Evolutionary conservation across 2,113 vertebrate genomes (phyloP), one percentile per base, ranked within the genome.

Genomic region (Anarhynchus alexandrinus): DNA sequence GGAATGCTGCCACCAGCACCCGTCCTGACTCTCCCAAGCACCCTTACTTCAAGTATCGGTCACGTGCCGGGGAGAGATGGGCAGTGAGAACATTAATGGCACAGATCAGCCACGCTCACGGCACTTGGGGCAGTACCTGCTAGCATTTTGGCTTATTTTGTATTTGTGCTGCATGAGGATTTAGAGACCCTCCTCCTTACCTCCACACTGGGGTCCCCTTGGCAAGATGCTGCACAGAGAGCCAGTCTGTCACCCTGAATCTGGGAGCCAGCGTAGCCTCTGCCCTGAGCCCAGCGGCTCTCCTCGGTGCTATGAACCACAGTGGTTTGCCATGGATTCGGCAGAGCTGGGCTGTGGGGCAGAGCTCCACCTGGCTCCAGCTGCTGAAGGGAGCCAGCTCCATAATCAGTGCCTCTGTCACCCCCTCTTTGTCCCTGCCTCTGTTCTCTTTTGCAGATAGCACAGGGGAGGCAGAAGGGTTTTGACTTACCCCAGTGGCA

Each of bases 1-100:
- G 92, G 96, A 96, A 97, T 93, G 96, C 77, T 49, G 62, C 96
- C 90, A 58, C 93, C 92, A 89, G 77, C 91, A 51, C 72, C 27
- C 3, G 14, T 86, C 93, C 90, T 36, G 65, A 34, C 90, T 61
- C 88, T 71, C 90, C 70, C 88, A 23, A 49, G 59, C 71, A 40
- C 90, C 29, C 64, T 96, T n/a, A 55, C 22, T 36, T 2, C 0
- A 2, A 67, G 85, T 92, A 94, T 88, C 43, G 5, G 82, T 71
- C 78, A 86, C 10, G 6, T 61, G 77, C n/a, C 22, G 21, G 22
- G 49, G 49, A 49, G 49, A 51, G 34, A 12, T 5, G 61, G 42
- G 32, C 51, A 51, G 47, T 1, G 36, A 51, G 40, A 91, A 25
- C 26, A 10, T 14, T 12, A 30, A 36, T 29, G 70, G 23, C 66